Percentiles rank a stretch among this genome's conserved stretches.
Conservation (phyloP, 2,888 invertebrate species). For the Zhuqinia jingwanae region DNA sequence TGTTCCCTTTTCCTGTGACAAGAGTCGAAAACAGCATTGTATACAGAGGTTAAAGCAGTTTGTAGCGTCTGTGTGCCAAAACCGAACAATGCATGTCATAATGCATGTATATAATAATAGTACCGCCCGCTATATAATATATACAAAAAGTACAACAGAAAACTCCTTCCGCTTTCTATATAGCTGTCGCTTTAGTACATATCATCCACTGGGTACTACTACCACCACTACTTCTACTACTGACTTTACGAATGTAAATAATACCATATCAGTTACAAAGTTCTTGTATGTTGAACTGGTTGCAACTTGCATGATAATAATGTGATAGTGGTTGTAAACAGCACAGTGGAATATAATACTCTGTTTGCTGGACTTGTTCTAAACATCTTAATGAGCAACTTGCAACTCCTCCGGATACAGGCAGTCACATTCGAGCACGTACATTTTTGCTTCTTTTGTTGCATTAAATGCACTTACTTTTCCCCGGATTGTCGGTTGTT, state of each 20-base stretch:
- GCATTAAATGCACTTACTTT: slow-evolving; percentile 39
- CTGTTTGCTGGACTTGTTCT: background rate
- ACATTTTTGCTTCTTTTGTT: slow-evolving; percentile 7
- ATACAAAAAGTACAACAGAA: slow-evolving; percentile 20
- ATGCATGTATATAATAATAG: too few relatives aligned
- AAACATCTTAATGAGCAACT: background rate
- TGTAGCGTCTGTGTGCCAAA: slow-evolving; percentile 12
- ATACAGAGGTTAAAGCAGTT: slow-evolving; percentile 2
- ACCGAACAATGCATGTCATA: slow-evolving; percentile 37
- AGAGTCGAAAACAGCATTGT: slow-evolving; percentile 3
- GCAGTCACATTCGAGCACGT: background rate
- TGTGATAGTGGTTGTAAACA: slow-evolving; percentile 11
- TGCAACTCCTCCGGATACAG: background rate
- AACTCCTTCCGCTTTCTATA: slow-evolving; percentile 60
- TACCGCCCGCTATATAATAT: slow-evolving; percentile 40
- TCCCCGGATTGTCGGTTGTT: slow-evolving; percentile 26
- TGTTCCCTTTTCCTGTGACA: slow-evolving; percentile 50
- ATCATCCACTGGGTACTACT: slow-evolving; percentile 48
- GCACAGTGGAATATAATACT: background rate
- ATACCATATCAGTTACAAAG: slow-evolving; percentile 19
- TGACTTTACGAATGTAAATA: too few relatives aligned
- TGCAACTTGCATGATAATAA: slow-evolving; percentile 14
- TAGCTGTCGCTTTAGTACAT: slow-evolving; percentile 29
- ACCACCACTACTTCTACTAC: too few relatives aligned
- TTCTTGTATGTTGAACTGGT: slow-evolving; percentile 7